phyloP scores from a whole-genome alignment of 2,888 invertebrate genomes.

The Mimas tiliae region DNA sequence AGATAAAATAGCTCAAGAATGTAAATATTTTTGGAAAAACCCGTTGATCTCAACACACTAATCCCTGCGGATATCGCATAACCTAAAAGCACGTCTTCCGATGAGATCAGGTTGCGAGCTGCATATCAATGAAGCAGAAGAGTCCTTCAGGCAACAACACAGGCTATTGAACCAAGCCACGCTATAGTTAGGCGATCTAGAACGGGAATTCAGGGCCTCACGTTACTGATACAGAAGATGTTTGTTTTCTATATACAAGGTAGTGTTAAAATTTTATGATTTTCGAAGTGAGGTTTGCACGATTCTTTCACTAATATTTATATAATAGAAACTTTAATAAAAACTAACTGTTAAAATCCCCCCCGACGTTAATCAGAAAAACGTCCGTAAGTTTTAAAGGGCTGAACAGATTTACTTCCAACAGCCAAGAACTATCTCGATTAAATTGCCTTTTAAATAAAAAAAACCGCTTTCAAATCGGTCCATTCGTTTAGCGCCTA shows the following conservation, averaged over 20 bases:
- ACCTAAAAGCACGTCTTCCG: slow-evolving; percentile 23
- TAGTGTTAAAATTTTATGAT: no score
- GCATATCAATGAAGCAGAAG: slow-evolving; percentile 52
- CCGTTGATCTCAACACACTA: slow-evolving; percentile 6
- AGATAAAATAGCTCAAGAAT: neutral
- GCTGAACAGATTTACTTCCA: no score
- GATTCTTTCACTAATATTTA: no score
- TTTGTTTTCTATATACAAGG: neutral
- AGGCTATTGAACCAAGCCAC: slow-evolving; percentile 38
- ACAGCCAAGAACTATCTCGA: no score
- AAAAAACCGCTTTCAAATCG: no score
- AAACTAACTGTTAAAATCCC: no score
- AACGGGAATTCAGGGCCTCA: slow-evolving; percentile 11
- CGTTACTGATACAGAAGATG: neutral
- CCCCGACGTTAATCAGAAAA: no score
- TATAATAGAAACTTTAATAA: no score
- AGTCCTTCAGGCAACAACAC: slow-evolving; percentile 44
- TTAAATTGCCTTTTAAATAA: no score
- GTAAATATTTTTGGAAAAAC: neutral
- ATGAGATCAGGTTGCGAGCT: slow-evolving; percentile 44
- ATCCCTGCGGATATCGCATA: slow-evolving; percentile 19
- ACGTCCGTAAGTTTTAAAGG: no score
- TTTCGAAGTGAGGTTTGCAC: no score
- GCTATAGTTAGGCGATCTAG: slow-evolving; percentile 22
- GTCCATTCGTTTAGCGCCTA: no score